These are phyloP conservation scores for Forbesichthys agassizii DNA, from an alignment of 2,113 vertebrate species.

Conservation along the genomic window DNA sequence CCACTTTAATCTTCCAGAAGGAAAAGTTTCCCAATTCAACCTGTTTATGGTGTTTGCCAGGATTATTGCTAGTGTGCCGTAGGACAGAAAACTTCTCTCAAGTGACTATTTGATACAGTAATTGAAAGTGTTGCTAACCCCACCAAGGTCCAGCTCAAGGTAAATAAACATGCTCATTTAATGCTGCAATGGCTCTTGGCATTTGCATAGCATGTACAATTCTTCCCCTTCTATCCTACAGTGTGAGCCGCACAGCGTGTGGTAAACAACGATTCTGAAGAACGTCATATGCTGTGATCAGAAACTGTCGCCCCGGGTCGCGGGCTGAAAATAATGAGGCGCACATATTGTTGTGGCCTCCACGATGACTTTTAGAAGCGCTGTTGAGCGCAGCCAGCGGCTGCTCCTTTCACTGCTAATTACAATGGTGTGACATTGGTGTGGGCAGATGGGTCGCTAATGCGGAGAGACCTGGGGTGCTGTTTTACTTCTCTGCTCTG, in stretches of 20 bases:
- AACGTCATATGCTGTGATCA: conserved; percentile 40
- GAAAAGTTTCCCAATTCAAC: conserved; percentile 54
- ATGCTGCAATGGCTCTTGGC: neutral
- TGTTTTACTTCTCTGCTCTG: conserved; percentile 35
- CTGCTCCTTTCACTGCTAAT: conserved; percentile 60
- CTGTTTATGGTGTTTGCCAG: conserved; percentile 24
- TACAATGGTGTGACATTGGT: conserved; percentile 60
- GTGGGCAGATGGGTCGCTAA: conserved; percentile 58
- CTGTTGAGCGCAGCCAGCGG: conserved; percentile 39
- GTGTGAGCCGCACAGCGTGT: neutral
- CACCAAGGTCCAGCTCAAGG: conserved; percentile 2
- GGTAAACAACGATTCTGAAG: conserved; percentile 24
- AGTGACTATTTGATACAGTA: no score
- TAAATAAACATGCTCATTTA: neutral
- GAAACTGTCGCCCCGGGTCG: conserved; percentile 51
- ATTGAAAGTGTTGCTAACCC: neutral
- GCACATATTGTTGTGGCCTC: conserved; percentile 38
- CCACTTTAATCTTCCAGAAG: conserved; percentile 45
- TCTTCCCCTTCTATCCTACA: no score
- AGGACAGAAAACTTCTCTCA: conserved; percentile 26
- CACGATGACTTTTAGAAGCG: conserved; percentile 41
- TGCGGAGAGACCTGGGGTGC: conserved; percentile 47
- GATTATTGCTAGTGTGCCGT: conserved; percentile 32
- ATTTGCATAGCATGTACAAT: neutral
- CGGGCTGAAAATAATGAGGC: conserved; percentile 62